These are phyloP conservation scores for Scleropages formosus DNA, from an alignment of 2,797 vertebrate species.

Conservation along the genomic window DNA sequence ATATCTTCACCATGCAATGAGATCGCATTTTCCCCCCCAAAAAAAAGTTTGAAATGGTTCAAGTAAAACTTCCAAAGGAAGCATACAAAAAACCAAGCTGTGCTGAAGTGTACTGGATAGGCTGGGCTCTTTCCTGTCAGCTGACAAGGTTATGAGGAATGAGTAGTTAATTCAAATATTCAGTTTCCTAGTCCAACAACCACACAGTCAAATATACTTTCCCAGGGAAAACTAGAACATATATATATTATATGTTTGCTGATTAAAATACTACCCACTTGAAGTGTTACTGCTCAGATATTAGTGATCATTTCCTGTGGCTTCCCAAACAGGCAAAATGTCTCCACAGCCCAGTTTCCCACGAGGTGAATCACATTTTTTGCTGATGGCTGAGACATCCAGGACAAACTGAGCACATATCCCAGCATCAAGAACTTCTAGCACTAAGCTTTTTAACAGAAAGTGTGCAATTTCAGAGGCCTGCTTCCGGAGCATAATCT, in stretches of 20 bases:
- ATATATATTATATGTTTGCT: no score
- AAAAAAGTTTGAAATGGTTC: conserved; percentile 2
- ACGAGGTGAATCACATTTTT: conserved; percentile 44
- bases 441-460: conserved; percentile 15
- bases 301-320: conserved; percentile 3
- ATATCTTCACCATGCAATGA: no score
- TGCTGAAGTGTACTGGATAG: background rate
- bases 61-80: background rate
- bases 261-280: no score
- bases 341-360: conserved; percentile 42
- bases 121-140: conserved; percentile 17
- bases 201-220: background rate
- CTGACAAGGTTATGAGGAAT: background rate
- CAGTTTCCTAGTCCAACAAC: background rate
- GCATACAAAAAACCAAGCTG: background rate
- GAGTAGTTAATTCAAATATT: background rate
- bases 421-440: conserved; percentile 9
- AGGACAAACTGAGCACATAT: conserved; percentile 26
- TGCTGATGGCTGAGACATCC: conserved; percentile 31
- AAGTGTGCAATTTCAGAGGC: conserved; percentile 9
- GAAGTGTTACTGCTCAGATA: background rate
- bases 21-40: no score
- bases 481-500: background rate
- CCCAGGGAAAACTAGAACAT: background rate
- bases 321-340: conserved; percentile 25